These are phyloP conservation scores for Neodiprion fabricii DNA, from an alignment of 1,140 invertebrate species.

Conservation along the genomic window DNA sequence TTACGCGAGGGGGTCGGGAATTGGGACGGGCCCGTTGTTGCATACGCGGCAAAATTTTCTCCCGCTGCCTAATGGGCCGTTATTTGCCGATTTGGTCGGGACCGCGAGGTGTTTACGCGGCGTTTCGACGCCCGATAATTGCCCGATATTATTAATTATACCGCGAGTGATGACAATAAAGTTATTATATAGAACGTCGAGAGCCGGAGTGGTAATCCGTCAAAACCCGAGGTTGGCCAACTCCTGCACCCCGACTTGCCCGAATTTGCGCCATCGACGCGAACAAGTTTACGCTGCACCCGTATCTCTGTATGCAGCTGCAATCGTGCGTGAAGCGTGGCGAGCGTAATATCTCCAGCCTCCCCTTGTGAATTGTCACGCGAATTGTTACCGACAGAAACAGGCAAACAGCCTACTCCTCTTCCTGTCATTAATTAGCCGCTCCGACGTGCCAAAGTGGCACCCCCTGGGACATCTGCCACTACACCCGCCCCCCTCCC, in stretches of 20 bases:
- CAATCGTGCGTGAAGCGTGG: not conserved
- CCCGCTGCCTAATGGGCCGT: not conserved
- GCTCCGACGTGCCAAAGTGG: not conserved
- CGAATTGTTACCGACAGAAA: constrained; percentile 2
- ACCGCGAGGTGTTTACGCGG: not conserved
- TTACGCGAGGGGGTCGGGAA: not conserved
- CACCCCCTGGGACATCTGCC: not conserved
- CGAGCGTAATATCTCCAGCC: not conserved
- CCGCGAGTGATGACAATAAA: no score
- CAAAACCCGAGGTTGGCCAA: no score
- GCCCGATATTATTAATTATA: no score
- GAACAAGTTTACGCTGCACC: not conserved
- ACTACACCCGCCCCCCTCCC: not conserved
- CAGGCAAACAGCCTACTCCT: constrained; percentile 1
- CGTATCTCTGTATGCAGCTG: not conserved
- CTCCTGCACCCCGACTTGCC: not conserved
- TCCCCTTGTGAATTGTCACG: constrained; percentile 4
- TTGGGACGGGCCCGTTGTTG: not conserved
- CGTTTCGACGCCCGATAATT: not conserved
- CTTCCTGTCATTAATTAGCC: not conserved
- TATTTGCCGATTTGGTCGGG: not conserved
- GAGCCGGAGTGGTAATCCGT: no score
- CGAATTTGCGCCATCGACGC: not conserved
- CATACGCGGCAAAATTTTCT: constrained; percentile 7
- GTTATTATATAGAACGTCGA: no score